Evolutionary conservation across 2,797 vertebrate genomes (phyloP), one percentile per base, ranked within the genome.

Genomic region (Alosa sapidissima): DNA sequence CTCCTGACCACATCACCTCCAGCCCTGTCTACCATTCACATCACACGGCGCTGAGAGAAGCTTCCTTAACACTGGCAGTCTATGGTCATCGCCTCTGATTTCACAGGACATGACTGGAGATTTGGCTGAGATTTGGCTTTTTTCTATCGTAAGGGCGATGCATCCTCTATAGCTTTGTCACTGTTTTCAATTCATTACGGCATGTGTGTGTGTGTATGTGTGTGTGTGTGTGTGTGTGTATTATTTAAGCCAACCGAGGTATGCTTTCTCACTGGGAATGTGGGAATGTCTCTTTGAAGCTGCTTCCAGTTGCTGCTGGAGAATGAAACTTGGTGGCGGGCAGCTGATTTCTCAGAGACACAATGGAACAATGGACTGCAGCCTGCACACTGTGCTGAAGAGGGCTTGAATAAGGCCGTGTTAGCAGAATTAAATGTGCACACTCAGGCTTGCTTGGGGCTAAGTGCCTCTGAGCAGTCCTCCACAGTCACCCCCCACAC

Each of bases 381-480:
- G 5, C 41, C 72, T 7, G 36, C 7, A 62, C 48, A 6, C 72
- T 45, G 72, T 21, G 65, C 72, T 3, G 72, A 16, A 78, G 16
- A 4, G 16, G 16, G 5, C 72, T 47, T 47, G 72, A 78, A 78
- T 47, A 78, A 0, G 41, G 36, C 72, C 41, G 45, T 45, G 72
- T 45, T 78, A 78, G 72, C 72, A 78, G 41, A 45, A 78, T 72
- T 14, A 72, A 72, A 72, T 78, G 72, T 78, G 72, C 72, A 47
- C 72, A 78, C 72, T 78, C 72, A 78, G 36, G 41, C 65, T 72
- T 36, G 28, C 65, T 72, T 72, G 28, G 13, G 65, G 65, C 72
- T 78, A 78, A 78, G 41, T 36, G 72, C 14, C 36, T 78, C 41
- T 45, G 36, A 47, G 41, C 72, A 78, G 72, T 45, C 60, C 60